These are phyloP conservation scores for Coracopsis vasa DNA, from an alignment of 2,113 vertebrate species.

Conservation along the genomic window DNA sequence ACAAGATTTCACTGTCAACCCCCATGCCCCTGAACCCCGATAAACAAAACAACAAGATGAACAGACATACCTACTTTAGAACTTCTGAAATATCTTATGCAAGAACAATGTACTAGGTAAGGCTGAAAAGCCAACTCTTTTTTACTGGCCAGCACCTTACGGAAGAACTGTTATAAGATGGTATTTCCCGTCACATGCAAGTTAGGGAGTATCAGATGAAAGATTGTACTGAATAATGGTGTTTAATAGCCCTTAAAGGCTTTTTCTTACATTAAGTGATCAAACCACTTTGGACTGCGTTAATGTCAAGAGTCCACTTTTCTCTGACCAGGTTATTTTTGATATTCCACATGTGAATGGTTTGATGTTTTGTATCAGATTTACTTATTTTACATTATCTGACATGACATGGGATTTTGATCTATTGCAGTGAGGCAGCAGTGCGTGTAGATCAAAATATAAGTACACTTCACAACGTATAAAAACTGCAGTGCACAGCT, in stretches of 20 bases:
- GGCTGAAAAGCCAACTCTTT: neutral
- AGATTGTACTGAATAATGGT: neutral
- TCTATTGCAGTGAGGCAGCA: neutral
- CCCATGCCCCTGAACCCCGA: neutral
- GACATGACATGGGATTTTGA: neutral
- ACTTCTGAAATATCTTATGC: neutral
- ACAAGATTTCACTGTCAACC: neutral
- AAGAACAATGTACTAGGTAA: neutral
- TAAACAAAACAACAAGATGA: neutral
- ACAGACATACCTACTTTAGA: neutral
- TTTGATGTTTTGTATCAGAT: neutral
- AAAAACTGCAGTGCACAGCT: neutral
- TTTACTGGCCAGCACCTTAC: neutral
- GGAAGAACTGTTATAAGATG: neutral
- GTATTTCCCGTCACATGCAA: neutral
- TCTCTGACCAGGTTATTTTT: neutral
- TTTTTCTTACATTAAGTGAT: neutral
- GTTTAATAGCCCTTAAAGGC: neutral
- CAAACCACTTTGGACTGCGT: neutral
- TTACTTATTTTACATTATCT: neutral
- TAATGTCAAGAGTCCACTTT: neutral
- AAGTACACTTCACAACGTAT: neutral
- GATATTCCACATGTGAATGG: fast-evolving
- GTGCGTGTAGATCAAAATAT: neutral
- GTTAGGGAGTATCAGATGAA: neutral